These are phyloP conservation scores for Triops cancriformis DNA, from an alignment of 1,140 invertebrate species.

Conservation along the genomic window DNA sequence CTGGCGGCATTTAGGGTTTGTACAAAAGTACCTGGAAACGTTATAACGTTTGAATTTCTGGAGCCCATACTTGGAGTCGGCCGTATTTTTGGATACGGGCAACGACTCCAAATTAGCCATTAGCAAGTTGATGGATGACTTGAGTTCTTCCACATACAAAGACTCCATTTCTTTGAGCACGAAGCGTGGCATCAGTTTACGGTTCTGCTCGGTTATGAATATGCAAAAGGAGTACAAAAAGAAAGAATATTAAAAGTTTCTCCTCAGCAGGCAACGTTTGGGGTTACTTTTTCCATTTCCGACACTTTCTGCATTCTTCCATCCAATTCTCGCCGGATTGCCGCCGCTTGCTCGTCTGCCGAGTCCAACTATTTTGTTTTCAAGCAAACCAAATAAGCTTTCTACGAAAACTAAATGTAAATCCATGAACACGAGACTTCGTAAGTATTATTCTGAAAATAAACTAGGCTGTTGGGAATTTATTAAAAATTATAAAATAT, in stretches of 20 bases:
- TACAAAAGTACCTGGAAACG: conserved; percentile 24
- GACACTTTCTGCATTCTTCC: conserved; percentile 91
- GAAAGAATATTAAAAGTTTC: conserved; percentile 8
- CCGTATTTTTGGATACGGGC: conserved; percentile 93
- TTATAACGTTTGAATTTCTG: conserved; percentile 93
- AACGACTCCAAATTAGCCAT: conserved; percentile 98
- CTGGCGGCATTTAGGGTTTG: neutral
- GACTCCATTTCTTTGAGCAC: conserved; percentile 99
- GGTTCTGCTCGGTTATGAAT: conserved; percentile 58
- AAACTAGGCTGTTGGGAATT: neutral
- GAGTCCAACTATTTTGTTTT: conserved; percentile 72
- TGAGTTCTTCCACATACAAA: conserved; percentile 95
- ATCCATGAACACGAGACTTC: neutral
- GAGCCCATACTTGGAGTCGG: conserved; percentile 94
- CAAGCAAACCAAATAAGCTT: conserved; percentile 28
- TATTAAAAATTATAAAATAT: neutral
- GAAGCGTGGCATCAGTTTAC: conserved; percentile 97
- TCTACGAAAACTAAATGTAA: neutral
- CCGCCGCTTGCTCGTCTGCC: conserved; percentile 98
- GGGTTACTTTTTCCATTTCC: conserved; percentile 89
- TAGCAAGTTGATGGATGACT: conserved; percentile 92
- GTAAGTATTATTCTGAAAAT: neutral
- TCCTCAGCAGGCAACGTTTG: conserved; percentile 16
- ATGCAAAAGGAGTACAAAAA: conserved; percentile 6
- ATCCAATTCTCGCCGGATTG: conserved; percentile 95